A percentile compares a stretch with the other conserved stretches of the same genome.
phyloP scores from a whole-genome alignment of 2,113 vertebrate species.

The Daubentonia madagascariensis region DNA sequence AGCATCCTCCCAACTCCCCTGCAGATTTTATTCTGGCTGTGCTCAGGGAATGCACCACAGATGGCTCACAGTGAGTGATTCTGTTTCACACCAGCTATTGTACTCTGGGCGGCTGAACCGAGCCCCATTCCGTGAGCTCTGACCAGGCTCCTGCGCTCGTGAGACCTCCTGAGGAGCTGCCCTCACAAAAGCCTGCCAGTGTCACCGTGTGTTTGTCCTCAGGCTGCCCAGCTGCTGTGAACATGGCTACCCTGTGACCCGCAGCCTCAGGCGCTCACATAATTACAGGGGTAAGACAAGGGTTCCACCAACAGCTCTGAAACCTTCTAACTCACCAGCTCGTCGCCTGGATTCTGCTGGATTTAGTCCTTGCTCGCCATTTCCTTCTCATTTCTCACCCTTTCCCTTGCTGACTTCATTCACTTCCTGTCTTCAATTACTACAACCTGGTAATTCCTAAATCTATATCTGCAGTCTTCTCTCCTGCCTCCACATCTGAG shows the following conservation, averaged over 20 bases:
- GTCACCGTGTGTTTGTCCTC: not conserved
- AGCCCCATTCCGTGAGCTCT: not conserved
- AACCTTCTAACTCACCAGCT: not conserved
- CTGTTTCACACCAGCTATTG: not conserved
- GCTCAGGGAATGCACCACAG: not conserved
- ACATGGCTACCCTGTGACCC: not conserved
- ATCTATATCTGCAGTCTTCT: not conserved
- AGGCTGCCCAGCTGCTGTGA: not conserved
- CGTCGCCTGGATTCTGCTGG: not conserved
- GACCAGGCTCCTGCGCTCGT: not conserved
- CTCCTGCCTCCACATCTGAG: not conserved
- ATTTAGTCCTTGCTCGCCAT: no score
- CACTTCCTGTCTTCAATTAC: not conserved
- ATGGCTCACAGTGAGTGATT: not conserved
- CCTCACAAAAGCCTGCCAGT: not conserved
- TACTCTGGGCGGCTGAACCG: not conserved
- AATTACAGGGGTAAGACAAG: not conserved
- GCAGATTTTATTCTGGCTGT: not conserved
- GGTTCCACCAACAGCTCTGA: accelerated
- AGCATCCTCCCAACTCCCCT: not conserved
- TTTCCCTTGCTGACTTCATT: not conserved
- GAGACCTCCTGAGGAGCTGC: not conserved
- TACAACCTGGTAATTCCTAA: not conserved
- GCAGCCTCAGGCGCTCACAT: not conserved
- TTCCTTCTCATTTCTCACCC: no score